Conservation (phyloP, 1,140 invertebrate species). For the Triops cancriformis region DNA sequence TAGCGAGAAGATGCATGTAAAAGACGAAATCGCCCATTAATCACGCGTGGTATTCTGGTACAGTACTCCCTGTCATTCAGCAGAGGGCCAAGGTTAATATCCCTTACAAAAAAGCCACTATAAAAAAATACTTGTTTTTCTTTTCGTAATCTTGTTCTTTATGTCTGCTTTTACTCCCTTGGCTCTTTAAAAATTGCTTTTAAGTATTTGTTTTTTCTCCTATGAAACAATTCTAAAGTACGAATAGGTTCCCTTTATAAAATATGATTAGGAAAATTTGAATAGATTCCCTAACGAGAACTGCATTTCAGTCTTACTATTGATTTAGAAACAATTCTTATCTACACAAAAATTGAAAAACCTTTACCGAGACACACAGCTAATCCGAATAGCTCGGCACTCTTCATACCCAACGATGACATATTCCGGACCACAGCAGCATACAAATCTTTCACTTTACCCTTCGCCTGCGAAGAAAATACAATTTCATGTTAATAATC, state of each 20-base stretch:
- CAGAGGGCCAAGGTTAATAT: conserved; percentile 4
- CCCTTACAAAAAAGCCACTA: neutral
- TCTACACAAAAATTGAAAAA: conserved; percentile 21
- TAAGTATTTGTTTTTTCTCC: no score
- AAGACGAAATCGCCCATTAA: conserved; percentile 7
- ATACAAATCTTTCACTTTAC: conserved; percentile 71
- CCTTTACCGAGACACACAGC: conserved; percentile 65
- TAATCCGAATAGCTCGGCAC: conserved; percentile 73
- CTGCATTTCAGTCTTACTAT: neutral
- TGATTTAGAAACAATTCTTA: neutral
- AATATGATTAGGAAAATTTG: neutral
- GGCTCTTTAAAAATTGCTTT: neutral
- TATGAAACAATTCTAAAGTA: no score
- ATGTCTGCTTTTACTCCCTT: neutral
- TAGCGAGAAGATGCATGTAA: conserved; percentile 1
- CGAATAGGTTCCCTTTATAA: no score
- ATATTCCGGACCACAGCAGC: conserved; percentile 69
- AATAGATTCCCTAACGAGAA: neutral
- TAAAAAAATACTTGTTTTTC: conserved; percentile 16
- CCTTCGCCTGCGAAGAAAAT: conserved; percentile 59
- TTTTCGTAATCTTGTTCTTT: neutral
- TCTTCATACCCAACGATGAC: conserved; percentile 63
- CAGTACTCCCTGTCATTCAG: neutral
- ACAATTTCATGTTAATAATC: no score
- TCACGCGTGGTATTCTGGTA: conserved; percentile 4